Base-by-base conservation (phyloP, 2,113 vertebrate species). In the Nannobrachium achirus region DNA sequence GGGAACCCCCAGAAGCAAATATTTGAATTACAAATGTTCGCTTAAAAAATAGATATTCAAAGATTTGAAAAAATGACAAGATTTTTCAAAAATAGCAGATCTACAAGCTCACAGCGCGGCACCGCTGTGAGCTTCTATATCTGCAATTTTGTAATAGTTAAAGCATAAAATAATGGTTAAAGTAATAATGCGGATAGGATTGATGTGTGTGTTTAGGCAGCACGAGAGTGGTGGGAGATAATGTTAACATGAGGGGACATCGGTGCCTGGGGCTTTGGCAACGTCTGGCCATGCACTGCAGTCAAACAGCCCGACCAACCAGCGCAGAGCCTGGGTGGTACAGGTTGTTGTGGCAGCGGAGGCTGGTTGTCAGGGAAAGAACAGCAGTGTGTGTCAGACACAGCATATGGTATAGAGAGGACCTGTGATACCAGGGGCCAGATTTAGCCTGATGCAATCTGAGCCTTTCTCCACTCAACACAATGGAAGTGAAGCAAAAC, bases 371-470 rank as follows among this genome's bases (percentile, higher is more conserved):
- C 78, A 76, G 76, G 81, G 75, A 63, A 63, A 56, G 62, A 76
- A 75, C 71, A 78, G 53, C 79, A 74, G 73, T 39, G 63, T 39
- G 63, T 82, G 86, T 85, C 75, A 79, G 63, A 74, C n/a, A 45
- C 16, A 84, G 70, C 89, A 89, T 89, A 88, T 88, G 85, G 83
- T 66, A 51, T n/a, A 33, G 63, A 25, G 50, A 14, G 50, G 57
- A 10, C 39, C 51, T 66, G 79, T 65, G 51, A 77, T 52, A 65
- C 58, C 25, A 44, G 51, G 70, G 56, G 76, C 66, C 78, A 76
- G 76, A 90, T 92, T 86, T 89, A 89, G 84, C 83, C 66, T 20
- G 60, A 77, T 81, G 86, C 87, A 87, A 88, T 76, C 70, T 70
- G 79, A 91, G 70, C 77, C 75, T 75, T n/a, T 71, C 69, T 83